Base-by-base conservation (phyloP, 2,888 invertebrate genomes). In the Drosophila borealis region DNA sequence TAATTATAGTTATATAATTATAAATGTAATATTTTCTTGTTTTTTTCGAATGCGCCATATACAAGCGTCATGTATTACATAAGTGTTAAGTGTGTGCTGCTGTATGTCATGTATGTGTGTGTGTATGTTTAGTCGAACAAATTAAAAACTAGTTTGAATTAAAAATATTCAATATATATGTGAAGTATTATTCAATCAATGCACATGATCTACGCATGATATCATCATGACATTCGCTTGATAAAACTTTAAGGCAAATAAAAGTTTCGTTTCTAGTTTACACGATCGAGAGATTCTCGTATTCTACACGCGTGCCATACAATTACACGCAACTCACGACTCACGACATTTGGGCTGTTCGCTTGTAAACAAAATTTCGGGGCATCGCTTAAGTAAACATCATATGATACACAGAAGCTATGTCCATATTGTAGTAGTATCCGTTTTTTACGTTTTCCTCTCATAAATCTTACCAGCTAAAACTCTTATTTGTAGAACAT, bases 261-360 rank as follows among this genome's bases (percentile, higher is more conserved):
- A 90, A 90, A 91, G 91, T 91, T 91, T 89, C 90, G 81, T 85
- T 90, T 83, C 80, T 90, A 90, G 91, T 90, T 91, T 90, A 83
- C 89, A 84, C 46, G 34, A 61, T 61, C 74, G 61, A 60, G 56
- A 61, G 69, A 67, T 55, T 59, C 65, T 80, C 77, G 68, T 62
- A 65, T 80, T 59, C 70, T 70, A 62, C 70, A 63, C 64, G 48
- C 55, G 63, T 50, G 45, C 42, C 66, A 56, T 64, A 45, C n/a
- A 53, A 19, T 45, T 17, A 25, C 53, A 61, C 45, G 60, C 37
- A 54, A 42, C 34, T 36, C 37, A 34, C 70, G 29, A 42, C 13
- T 54, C 37, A 29, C 53, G 39, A 19, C 37, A 65, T 37, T 53
- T n/a, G 9, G 19, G 39, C 39, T 34, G 41, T 17, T 71, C 62